Conservation (phyloP, 2,797 vertebrate species). For the Kryptolebias ocellatus region DNA sequence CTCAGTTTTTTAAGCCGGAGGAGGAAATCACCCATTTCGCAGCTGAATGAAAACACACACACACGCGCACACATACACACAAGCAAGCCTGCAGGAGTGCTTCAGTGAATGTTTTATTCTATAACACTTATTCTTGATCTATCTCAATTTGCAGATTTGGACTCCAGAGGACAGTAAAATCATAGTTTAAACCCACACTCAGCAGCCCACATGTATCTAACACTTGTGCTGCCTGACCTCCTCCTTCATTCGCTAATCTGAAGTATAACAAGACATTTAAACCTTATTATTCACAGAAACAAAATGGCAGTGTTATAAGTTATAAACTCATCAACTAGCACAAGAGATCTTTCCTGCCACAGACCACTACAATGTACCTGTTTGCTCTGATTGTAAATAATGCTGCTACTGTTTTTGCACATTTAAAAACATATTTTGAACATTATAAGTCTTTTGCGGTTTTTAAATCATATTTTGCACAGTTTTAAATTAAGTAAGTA, state of each 20-base stretch:
- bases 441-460: too few species aligned
- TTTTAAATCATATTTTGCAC: too few species aligned
- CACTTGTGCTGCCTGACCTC: constrained; percentile 22
- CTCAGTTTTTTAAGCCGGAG: constrained; percentile 66
- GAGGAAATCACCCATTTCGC: constrained; percentile 72
- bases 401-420: too few species aligned
- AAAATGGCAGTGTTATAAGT: neutral
- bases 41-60: constrained; percentile 64
- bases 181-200: constrained; percentile 45
- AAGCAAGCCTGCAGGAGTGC: constrained; percentile 36
- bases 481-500: too few species aligned
- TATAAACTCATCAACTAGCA: neutral
- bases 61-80: constrained; percentile 21
- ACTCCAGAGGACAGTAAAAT: constrained; percentile 58
- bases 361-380: too few species aligned
- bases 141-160: constrained; percentile 63
- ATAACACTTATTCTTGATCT: constrained; percentile 66
- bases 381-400: too few species aligned
- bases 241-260: constrained; percentile 24
- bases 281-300: neutral
- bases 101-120: constrained; percentile 61
- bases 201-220: constrained; percentile 23
- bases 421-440: too few species aligned
- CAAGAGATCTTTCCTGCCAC: too few species aligned
- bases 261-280: constrained; percentile 9